Percentiles rank a stretch among this genome's conserved stretches.
Conservation (phyloP, 1,140 invertebrate species). For the Octopus bimaculoides region DNA sequence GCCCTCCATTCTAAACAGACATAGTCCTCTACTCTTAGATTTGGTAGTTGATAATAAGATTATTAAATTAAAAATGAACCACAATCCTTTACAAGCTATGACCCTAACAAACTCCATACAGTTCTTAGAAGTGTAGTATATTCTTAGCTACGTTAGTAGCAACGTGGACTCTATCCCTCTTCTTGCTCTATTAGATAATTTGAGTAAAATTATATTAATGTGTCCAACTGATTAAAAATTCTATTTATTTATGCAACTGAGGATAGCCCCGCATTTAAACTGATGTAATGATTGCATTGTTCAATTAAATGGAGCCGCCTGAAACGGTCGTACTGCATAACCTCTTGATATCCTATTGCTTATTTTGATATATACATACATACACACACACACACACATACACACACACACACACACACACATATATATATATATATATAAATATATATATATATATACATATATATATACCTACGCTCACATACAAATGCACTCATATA, state of each 20-base stretch:
- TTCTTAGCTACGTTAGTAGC: too few species aligned
- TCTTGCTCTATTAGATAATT: background rate
- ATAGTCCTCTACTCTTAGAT: too few species aligned
- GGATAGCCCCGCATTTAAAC: background rate
- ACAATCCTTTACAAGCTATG: too few species aligned
- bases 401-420: conserved; percentile 5
- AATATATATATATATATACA: background rate
- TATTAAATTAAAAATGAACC: too few species aligned
- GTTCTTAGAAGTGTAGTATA: too few species aligned
- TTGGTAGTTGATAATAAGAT: too few species aligned
- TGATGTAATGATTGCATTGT: background rate
- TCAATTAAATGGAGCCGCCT: background rate
- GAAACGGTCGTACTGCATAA: too few species aligned
- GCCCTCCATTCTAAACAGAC: too few species aligned
- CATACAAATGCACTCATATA: background rate
- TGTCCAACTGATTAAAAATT: background rate
- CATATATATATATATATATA: conserved; percentile 1
- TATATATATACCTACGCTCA: background rate
- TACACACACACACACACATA: background rate
- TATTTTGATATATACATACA: background rate
- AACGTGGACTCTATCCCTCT: too few species aligned
- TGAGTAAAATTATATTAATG: background rate
- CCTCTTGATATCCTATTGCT: background rate
- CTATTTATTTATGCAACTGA: background rate
- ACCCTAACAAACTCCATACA: too few species aligned